Percentiles rank a stretch among this genome's conserved stretches.
Conservation (phyloP, 2,888 invertebrate species). For the Pollenia angustigena region DNA sequence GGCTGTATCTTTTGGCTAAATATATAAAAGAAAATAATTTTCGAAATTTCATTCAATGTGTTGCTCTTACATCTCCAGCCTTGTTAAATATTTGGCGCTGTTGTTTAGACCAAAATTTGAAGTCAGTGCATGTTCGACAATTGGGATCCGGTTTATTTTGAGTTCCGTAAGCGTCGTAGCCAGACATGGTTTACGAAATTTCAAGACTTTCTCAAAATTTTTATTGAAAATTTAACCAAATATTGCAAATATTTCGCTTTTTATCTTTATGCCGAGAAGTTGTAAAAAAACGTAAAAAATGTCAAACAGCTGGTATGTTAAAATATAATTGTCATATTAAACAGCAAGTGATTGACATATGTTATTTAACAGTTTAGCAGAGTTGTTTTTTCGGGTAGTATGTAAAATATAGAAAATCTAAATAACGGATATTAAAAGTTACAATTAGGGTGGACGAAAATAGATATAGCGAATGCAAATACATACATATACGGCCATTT, state of each 20-base stretch:
- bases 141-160: constrained; percentile 83
- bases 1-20: constrained; percentile 76
- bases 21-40: background rate
- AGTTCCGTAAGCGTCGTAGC: constrained; percentile 74
- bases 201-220: constrained; percentile 7
- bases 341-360: background rate
- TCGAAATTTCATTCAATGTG: background rate
- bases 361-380: constrained; percentile 4
- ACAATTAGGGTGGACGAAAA: too few relatives aligned
- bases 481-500: too few relatives aligned
- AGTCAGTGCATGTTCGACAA: constrained; percentile 90
- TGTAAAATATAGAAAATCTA: too few relatives aligned
- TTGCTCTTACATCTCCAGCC: constrained; percentile 75
- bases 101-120: constrained; percentile 89
- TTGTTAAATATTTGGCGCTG: constrained; percentile 85
- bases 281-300: constrained; percentile 36
- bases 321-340: background rate
- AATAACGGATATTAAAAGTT: too few relatives aligned
- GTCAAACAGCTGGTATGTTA: constrained; percentile 55
- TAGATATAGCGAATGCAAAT: too few relatives aligned
- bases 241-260: constrained; percentile 27
- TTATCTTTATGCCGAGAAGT: constrained; percentile 57
- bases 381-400: background rate
- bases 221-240: constrained; percentile 62
- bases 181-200: constrained; percentile 68